Conservation (phyloP, 2,113 vertebrate genomes). For the Chlorocebus sabaeus region DNA sequence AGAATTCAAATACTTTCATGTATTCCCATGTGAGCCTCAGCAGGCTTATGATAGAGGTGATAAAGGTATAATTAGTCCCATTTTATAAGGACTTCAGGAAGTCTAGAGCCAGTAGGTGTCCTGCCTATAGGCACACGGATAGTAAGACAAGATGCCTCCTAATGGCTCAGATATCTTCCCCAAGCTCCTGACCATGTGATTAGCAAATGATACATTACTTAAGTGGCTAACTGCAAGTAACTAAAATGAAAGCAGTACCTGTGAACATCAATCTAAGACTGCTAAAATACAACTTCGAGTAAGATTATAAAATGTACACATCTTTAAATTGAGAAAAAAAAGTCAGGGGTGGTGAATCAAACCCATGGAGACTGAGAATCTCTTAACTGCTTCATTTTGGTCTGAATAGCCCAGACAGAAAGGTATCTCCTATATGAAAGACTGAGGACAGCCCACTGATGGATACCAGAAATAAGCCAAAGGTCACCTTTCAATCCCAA, state of each 20-base stretch:
- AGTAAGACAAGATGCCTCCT: neutral
- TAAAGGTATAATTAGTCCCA: neutral
- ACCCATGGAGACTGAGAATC: neutral
- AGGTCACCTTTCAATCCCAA: neutral
- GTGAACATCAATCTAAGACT: neutral
- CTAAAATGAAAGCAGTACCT: conserved; percentile 19
- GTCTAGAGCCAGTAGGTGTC: neutral
- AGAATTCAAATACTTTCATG: conserved; percentile 20
- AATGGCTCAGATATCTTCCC: neutral
- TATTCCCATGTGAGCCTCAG: neutral
- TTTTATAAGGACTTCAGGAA: neutral
- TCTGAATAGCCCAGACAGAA: neutral
- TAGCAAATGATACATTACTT: neutral
- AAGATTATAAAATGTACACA: neutral
- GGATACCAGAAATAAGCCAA: neutral
- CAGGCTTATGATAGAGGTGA: neutral
- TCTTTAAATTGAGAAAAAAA: neutral
- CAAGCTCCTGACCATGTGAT: neutral
- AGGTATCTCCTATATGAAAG: neutral
- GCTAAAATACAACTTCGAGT: neutral
- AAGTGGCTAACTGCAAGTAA: neutral
- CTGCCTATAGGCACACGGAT: neutral
- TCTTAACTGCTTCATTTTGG: conserved; percentile 10
- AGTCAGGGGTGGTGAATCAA: neutral
- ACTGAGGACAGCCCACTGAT: neutral